Percentiles rank a stretch among this genome's conserved stretches.
phyloP scores from a whole-genome alignment of 2,888 invertebrate species.

The Cecidostiba fungosa region DNA sequence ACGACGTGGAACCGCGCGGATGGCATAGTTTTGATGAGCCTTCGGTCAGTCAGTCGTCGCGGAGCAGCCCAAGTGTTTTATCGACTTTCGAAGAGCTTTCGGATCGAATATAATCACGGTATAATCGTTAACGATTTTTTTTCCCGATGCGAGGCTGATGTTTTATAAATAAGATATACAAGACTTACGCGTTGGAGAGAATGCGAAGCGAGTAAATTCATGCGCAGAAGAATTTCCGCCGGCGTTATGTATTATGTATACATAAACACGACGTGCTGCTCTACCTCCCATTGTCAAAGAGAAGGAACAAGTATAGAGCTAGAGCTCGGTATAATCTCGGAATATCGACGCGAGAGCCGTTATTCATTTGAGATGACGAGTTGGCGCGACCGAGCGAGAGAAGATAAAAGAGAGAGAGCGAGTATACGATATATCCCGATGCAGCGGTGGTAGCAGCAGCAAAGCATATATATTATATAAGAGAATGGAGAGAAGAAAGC shows the following conservation, averaged over 20 bases:
- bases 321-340: neutral
- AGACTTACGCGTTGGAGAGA: neutral
- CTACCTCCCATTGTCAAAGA: constrained; percentile 3
- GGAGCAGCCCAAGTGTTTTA: neutral
- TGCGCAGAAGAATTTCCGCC: neutral
- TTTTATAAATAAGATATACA: neutral
- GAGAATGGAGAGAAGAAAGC: constrained; percentile 17
- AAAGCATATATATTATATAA: neutral
- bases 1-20: too few species aligned
- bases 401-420: neutral
- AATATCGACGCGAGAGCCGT: constrained; percentile 13
- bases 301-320: neutral
- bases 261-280: neutral
- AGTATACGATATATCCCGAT: neutral
- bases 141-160: too few species aligned
- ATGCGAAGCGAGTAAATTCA: neutral
- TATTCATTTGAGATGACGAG: constrained; percentile 11
- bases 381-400: constrained; percentile 11
- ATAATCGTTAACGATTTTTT: too few species aligned
- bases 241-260: neutral
- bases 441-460: neutral
- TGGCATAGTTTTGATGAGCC: neutral
- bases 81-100: neutral
- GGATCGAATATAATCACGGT: too few species aligned
- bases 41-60: neutral